Conservation (phyloP, 2,113 vertebrate genomes). For the Spea multiplicata region DNA sequence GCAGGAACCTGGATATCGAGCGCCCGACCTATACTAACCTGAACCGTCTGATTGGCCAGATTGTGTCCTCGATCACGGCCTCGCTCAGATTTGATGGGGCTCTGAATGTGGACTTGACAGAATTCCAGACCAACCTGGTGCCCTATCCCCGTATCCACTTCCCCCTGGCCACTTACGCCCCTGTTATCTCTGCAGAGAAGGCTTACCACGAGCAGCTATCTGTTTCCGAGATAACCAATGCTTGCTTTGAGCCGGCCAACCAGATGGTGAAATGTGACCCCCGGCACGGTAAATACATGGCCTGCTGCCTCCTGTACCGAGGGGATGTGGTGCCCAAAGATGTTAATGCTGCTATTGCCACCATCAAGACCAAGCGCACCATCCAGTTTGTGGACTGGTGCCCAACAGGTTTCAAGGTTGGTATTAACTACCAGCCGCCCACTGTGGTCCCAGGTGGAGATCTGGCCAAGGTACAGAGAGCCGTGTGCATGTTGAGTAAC, state of each 20-base stretch:
- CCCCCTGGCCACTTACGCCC: conserved; percentile 48
- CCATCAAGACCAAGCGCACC: conserved; percentile 80
- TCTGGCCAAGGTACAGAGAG: conserved; percentile 77
- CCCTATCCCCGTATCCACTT: conserved; percentile 55
- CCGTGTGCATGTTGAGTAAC: conserved; percentile 80
- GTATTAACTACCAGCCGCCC: conserved; percentile 74
- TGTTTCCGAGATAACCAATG: conserved; percentile 51
- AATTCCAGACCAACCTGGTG: conserved; percentile 80
- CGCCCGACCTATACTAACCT: conserved; percentile 67
- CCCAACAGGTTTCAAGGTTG: conserved; percentile 58
- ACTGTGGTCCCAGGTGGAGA: conserved; percentile 77
- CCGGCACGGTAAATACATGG: conserved; percentile 73
- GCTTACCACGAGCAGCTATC: conserved; percentile 68
- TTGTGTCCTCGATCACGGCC: conserved; percentile 55
- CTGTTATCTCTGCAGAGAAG: conserved; percentile 59
- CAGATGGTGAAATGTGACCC: conserved; percentile 78
- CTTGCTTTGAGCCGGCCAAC: conserved; percentile 40
- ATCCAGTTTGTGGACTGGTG: conserved; percentile 73
- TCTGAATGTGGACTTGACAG: conserved; percentile 82
- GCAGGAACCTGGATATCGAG: conserved; percentile 57
- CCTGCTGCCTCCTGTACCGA: conserved; percentile 63
- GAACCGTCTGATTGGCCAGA: conserved; percentile 71
- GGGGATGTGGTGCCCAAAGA: conserved; percentile 65
- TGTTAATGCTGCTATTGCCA: conserved; percentile 64
- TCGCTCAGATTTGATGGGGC: conserved; percentile 56